Conservation (phyloP, 2,113 vertebrate species). For the Empidonax traillii region DNA sequence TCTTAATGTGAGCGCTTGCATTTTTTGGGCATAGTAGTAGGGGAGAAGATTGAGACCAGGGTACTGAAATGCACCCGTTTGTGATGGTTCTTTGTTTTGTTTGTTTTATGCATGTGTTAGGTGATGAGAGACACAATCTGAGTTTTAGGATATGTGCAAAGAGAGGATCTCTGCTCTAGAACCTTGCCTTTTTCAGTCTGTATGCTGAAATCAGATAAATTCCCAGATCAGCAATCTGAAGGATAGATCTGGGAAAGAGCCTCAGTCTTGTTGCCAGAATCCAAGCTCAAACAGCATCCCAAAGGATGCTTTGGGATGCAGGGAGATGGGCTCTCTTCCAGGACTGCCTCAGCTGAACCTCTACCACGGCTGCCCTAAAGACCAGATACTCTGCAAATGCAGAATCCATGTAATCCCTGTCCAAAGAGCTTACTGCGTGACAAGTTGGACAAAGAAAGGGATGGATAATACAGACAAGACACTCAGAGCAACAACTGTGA, state of each 20-base stretch:
- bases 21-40: not conserved
- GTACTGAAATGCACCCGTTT: not conserved
- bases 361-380: not conserved
- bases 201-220: not conserved
- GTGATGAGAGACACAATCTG: not conserved
- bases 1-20: not conserved
- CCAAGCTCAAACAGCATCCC: not conserved
- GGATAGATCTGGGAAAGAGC: not conserved
- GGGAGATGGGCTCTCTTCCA: not conserved
- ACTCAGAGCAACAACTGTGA: not conserved
- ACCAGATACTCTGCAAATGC: not conserved
- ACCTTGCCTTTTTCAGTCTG: not conserved
- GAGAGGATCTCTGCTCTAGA: not conserved
- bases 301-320: not conserved
- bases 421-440: fast-evolving
- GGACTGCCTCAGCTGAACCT: not conserved
- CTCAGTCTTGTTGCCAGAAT: not conserved
- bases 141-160: not conserved
- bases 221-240: not conserved
- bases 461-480: not conserved
- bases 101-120: not conserved
- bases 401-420: fast-evolving
- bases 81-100: not conserved
- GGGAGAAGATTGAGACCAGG: not conserved
- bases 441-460: not conserved